A percentile compares a stretch with the other conserved stretches of the same genome.
Evolutionary conservation across 2,888 invertebrate genomes (phyloP).

Genomic region (Trichopria drosophilae): DNA sequence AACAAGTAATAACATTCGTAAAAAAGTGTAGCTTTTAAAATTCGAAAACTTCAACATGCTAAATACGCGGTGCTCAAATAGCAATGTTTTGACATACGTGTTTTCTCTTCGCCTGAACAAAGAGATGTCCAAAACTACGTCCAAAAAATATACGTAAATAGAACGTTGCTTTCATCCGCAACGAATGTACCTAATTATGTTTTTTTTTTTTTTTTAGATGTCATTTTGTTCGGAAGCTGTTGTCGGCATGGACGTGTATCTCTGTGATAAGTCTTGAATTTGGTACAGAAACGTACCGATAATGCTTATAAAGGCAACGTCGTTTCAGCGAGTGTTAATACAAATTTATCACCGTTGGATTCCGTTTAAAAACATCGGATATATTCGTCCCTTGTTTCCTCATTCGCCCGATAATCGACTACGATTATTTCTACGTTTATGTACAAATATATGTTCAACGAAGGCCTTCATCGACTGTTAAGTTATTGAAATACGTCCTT

Average conservation of each 20-base stretch:
- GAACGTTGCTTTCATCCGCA: constrained; percentile 13
- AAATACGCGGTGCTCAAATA: constrained; percentile 45
- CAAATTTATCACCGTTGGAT: no score
- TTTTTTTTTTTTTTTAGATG: constrained; percentile 16
- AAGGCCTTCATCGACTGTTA: constrained; percentile 43
- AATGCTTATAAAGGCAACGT: no score
- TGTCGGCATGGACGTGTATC: no score
- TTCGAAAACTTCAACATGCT: constrained; percentile 57
- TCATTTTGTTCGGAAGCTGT: no score
- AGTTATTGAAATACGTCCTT: constrained; percentile 40
- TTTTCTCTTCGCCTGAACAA: constrained; percentile 33
- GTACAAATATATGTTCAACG: constrained; percentile 41
- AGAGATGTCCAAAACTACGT: constrained; percentile 26
- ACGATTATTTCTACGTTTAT: constrained; percentile 43
- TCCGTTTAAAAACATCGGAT: no score
- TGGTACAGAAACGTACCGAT: no score
- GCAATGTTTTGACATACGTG: constrained; percentile 31
- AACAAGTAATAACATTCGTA: constrained; percentile 49
- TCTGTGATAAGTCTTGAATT: no score
- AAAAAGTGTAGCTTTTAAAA: constrained; percentile 53
- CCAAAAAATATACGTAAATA: constrained; percentile 23
- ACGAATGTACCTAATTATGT: constrained; percentile 15
- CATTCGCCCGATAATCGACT: constrained; percentile 33
- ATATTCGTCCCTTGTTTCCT: constrained; percentile 17
- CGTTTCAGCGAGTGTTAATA: no score